A percentile compares a stretch with the other conserved stretches of the same genome.
Conservation (phyloP, 2,888 invertebrate species). For the Fabriciana adippe region DNA sequence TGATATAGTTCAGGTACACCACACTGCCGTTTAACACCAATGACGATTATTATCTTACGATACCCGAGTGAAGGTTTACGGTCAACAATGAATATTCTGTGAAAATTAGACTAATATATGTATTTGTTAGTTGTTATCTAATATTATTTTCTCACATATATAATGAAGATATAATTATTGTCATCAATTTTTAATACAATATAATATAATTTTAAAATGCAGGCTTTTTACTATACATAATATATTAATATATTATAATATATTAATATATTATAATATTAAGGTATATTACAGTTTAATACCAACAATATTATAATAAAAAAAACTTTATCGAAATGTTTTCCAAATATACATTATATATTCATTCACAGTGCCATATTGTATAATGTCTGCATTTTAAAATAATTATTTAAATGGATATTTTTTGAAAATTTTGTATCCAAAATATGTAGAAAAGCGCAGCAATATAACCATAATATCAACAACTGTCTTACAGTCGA, state of each 20-base stretch:
- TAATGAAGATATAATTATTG: too few species aligned
- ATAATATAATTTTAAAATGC: too few species aligned
- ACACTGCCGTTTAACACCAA: conserved; percentile 36
- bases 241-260: too few species aligned
- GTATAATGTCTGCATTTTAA: not conserved
- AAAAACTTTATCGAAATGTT: not conserved
- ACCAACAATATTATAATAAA: too few species aligned
- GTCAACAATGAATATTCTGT: conserved; percentile 11
- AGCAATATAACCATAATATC: not conserved
- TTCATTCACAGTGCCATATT: conserved; percentile 3
- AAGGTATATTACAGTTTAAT: too few species aligned
- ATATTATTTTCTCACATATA: not conserved
- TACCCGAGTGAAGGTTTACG: conserved; percentile 12
- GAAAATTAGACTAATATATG: not conserved
- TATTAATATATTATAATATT: too few species aligned
- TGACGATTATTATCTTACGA: conserved; percentile 15
- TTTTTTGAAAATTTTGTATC: conserved; percentile 12
- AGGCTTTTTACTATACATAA: too few species aligned
- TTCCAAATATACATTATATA: not conserved
- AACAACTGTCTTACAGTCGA: conserved; percentile 2
- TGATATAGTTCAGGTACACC: conserved; percentile 10
- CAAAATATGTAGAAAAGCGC: not conserved
- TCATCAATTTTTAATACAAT: too few species aligned
- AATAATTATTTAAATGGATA: conserved; percentile 6
- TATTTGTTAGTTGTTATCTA: not conserved